Conservation (phyloP, 1,140 invertebrate species). For the Nephotettix cincticeps region DNA sequence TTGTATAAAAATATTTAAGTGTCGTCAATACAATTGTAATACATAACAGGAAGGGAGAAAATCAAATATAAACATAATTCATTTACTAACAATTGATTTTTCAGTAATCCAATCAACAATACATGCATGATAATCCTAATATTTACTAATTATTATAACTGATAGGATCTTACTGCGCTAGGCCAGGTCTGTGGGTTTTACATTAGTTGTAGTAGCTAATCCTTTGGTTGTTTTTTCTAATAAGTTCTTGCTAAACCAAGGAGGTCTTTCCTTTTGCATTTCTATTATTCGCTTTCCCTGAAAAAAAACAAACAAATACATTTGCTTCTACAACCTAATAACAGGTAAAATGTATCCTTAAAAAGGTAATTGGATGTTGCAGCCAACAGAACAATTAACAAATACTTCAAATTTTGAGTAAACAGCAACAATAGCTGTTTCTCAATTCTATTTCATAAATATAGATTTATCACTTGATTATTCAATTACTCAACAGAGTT, state of each 20-base stretch:
- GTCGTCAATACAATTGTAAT: no score
- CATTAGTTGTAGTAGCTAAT: conserved; percentile 61
- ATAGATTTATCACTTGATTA: neutral
- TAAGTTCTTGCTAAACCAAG: conserved; percentile 80
- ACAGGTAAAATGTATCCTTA: neutral
- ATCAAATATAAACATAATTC: no score
- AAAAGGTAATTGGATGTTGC: neutral
- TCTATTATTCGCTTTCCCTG: conserved; percentile 69
- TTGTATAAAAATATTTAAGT: no score
- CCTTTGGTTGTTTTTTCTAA: conserved; percentile 71
- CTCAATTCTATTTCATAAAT: neutral
- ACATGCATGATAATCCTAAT: neutral
- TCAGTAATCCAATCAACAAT: no score
- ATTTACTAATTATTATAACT: neutral
- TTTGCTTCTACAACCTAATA: neutral
- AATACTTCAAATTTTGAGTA: neutral
- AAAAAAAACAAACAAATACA: conserved; percentile 37
- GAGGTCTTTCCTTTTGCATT: conserved; percentile 67
- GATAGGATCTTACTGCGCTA: no score
- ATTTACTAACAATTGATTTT: no score
- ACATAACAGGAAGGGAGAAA: no score
- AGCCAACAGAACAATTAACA: neutral
- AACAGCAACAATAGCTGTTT: neutral
- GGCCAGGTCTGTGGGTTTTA: conserved; percentile 69
- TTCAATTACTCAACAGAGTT: no score